Conservation (phyloP, 2,888 invertebrate genomes). For the Diloba caeruleocephala region DNA sequence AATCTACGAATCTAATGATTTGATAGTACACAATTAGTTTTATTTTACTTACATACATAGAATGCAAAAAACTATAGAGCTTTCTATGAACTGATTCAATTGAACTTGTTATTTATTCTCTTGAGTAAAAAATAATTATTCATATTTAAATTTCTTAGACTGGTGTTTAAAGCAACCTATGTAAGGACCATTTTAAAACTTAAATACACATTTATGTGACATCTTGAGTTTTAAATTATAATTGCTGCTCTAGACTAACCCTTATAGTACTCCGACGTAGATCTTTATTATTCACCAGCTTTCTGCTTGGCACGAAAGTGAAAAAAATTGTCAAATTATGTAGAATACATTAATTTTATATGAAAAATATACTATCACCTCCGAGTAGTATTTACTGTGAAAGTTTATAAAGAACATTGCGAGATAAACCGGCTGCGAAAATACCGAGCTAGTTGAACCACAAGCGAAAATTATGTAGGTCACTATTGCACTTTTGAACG, state of each 20-base stretch:
- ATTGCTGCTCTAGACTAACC: too few species aligned
- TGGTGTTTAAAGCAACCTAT: slow-evolving; percentile 7
- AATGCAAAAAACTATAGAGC: too few species aligned
- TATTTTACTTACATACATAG: too few species aligned
- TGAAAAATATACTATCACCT: not conserved
- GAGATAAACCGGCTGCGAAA: slow-evolving; percentile 20
- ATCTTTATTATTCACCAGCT: too few species aligned
- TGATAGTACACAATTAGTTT: too few species aligned
- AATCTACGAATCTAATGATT: too few species aligned
- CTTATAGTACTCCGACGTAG: too few species aligned
- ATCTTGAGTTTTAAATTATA: too few species aligned
- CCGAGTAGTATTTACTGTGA: not conserved
- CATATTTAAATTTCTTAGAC: slow-evolving; percentile 1
- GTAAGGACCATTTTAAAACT: not conserved
- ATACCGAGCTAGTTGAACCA: slow-evolving; percentile 9
- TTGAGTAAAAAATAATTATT: not conserved
- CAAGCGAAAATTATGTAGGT: slow-evolving; percentile 39
- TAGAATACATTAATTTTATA: not conserved
- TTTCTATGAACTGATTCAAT: too few species aligned
- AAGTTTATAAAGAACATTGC: not conserved
- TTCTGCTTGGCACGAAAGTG: too few species aligned
- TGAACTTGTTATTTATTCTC: not conserved
- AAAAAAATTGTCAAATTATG: too few species aligned
- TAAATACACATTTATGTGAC: too few species aligned
- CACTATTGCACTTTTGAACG: slow-evolving; percentile 46